These are phyloP conservation scores for Pteruthius melanotis DNA, from an alignment of 2,113 vertebrate species.

Conservation along the genomic window DNA sequence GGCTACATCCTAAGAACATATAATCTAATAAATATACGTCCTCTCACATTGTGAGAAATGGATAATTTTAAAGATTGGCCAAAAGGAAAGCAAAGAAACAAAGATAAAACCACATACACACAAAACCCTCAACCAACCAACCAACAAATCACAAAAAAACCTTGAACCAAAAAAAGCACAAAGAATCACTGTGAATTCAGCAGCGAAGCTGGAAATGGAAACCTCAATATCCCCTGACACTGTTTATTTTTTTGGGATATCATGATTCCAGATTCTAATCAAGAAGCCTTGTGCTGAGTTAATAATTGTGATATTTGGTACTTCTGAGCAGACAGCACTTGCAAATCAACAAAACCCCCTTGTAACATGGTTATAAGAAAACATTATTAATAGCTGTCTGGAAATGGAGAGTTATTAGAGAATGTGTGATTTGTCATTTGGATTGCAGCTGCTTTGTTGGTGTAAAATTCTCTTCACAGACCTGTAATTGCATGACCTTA, in stretches of 20 bases:
- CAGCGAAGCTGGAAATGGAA: neutral
- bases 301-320: neutral
- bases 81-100: neutral
- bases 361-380: slow-evolving; percentile 36
- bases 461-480: slow-evolving; percentile 25
- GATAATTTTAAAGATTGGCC: neutral
- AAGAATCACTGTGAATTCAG: neutral
- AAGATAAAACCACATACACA: neutral
- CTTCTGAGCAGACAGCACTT: neutral
- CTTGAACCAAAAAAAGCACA: neutral
- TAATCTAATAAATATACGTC: neutral
- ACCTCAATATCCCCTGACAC: neutral
- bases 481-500: slow-evolving; percentile 41
- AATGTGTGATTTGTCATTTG: slow-evolving; percentile 51
- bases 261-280: neutral
- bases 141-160: neutral
- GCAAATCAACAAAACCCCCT: neutral
- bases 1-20: neutral
- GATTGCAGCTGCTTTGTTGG: slow-evolving; percentile 20
- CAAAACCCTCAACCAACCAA: neutral
- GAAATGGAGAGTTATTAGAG: neutral
- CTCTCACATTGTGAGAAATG: neutral
- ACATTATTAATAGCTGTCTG: slow-evolving; percentile 26
- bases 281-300: neutral
- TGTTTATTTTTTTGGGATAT: neutral